A percentile compares a stretch with the other conserved stretches of the same genome.
These are phyloP conservation scores for Equus quagga DNA, from an alignment of 2,113 vertebrate genomes.

Conservation along the genomic window DNA sequence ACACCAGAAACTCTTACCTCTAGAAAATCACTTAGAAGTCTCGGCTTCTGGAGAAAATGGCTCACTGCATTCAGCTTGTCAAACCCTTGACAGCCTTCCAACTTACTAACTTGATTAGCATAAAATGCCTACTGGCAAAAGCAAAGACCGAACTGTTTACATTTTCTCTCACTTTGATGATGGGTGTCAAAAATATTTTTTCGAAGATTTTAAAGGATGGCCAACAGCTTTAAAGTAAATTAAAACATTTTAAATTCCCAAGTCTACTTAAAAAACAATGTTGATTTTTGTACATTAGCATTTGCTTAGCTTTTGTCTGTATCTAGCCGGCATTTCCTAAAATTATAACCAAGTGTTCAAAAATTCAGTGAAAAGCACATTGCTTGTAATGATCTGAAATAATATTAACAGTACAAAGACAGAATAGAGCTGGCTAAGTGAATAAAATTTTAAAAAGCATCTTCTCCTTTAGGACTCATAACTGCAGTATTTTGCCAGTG, in stretches of 20 bases:
- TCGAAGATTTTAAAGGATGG: conserved; percentile 22
- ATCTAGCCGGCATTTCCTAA: not conserved
- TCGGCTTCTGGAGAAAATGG: conserved; percentile 14
- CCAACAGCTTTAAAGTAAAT: conserved; percentile 17
- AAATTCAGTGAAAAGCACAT: not conserved
- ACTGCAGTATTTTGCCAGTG: not conserved
- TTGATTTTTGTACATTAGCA: conserved; percentile 28
- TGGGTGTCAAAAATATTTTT: not conserved
- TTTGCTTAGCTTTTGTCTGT: conserved; percentile 33
- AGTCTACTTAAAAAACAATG: not conserved
- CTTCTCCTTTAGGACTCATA: not conserved
- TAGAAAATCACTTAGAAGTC: not conserved
- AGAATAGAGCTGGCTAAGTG: not conserved
- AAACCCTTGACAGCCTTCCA: not conserved
- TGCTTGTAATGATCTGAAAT: conserved; percentile 9
- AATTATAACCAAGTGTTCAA: conserved; percentile 24
- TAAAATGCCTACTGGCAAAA: conserved; percentile 35
- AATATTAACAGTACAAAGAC: not conserved
- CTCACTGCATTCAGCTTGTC: not conserved
- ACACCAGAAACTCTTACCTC: not conserved
- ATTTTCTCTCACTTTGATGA: conserved; percentile 24
- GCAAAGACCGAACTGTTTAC: conserved; percentile 43
- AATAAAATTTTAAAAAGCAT: conserved; percentile 36
- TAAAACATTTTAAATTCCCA: conserved; percentile 28
- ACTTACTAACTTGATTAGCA: conserved; percentile 38